Evolutionary conservation across 2,888 invertebrate species (phyloP), one percentile per base, ranked within the genome.

Genomic region (Drosophila yooni): DNA sequence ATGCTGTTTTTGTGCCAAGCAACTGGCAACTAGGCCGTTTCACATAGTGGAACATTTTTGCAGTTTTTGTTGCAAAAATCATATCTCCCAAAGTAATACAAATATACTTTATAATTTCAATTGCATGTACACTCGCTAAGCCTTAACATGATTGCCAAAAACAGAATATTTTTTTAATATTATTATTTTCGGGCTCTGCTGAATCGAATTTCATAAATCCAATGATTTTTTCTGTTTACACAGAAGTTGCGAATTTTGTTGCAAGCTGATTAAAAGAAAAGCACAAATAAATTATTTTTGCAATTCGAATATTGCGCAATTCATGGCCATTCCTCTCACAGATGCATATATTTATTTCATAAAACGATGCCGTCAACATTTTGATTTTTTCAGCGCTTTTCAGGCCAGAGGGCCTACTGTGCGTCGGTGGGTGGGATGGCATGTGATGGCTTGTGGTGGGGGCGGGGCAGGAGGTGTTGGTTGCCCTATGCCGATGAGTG

Each of bases 401-500:
- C 21, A 4, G 21, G 46, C 46, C 21, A 8, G 46, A 4, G 21
- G 21, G 7, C 2, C 46, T 46, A 46, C 46, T 8, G 46, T 46
- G 21, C 38, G n/a, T 27, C 56, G 13, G n/a, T n/a, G n/a, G n/a
- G 0, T 27, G 27, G 56, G 25, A 0, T 56, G 56, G 36, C 2
- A 11, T 18, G 29, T 25, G 25, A 6, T 54, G 18, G 21, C 10
- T 25, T 6, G 33, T 4, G 33, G 1, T 18, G 4, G 1, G 2
- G 25, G 11, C 1, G 18, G 18, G 18, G 18, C 0, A 33, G 18
- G n/a, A 2, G 27, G 4, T 27, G n/a, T 29, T 56, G 27, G 53
- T 18, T 33, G 27, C 50, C 50, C 52, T 40, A 58, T 46, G 52
- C 57, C 60, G 64, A 61, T 51, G 71, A 79, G 82, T 76, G 79